Evolutionary conservation across 2,888 invertebrate genomes (phyloP).

Genomic region (Drosophila melanosoma): DNA sequence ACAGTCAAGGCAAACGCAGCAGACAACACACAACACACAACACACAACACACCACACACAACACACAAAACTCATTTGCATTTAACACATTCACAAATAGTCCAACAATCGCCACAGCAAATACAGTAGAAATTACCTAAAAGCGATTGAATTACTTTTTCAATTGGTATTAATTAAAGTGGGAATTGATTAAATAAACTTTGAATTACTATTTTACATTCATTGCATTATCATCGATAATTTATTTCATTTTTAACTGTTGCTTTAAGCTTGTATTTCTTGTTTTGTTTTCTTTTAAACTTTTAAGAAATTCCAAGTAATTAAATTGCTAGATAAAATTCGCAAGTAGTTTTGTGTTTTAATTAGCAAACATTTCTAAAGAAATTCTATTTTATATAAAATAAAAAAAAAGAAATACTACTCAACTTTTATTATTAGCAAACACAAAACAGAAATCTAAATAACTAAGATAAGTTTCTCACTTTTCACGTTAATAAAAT

Average conservation of each 20-base stretch:
- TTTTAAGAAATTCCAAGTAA: not conserved
- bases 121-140: conserved; percentile 39
- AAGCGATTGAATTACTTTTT: conserved; percentile 1
- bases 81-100: conserved; percentile 68
- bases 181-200: not conserved
- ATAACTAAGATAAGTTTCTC: not conserved
- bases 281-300: not conserved
- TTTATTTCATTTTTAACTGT: not conserved
- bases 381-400: not conserved
- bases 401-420: no score
- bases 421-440: not conserved
- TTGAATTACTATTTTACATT: not conserved
- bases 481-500: not conserved
- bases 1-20: conserved; percentile 38
- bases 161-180: not conserved
- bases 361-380: not conserved
- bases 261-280: not conserved
- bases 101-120: not conserved
- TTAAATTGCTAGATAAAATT: not conserved
- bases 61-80: conserved; percentile 70
- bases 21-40: conserved; percentile 27
- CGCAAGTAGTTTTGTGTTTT: not conserved
- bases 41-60: conserved; percentile 5
- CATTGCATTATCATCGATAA: not conserved
- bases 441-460: not conserved